Evolutionary conservation across 2,888 invertebrate genomes (phyloP), one percentile per base, ranked within the genome.

Genomic region (Heliconius aoede): DNA sequence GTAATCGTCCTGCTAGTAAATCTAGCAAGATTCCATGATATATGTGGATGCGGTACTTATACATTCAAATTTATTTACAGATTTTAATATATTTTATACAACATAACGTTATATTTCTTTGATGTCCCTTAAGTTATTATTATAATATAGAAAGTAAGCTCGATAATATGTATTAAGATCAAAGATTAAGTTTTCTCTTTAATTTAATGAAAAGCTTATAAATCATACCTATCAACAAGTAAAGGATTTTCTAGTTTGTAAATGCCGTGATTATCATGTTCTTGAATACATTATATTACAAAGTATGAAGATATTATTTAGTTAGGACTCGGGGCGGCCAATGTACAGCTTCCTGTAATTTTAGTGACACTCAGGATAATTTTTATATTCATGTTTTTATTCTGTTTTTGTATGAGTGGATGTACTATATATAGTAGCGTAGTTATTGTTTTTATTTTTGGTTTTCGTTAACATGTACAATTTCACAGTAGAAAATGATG

Each of bases 291-390:
- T 73, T 64, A 26, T 30, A 32, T n/a, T 73, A 71, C 77, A 72
- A 46, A 62, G 61, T 68, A 61, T 15, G 15, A n/a, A 30, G n/a
- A 8, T 32, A 58, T 36, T 1, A 30, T 71, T 32, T 58, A 24
- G 18, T 36, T n/a, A 58, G 24, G 24, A 32, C 76, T 72, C 55
- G 71, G 55, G 64, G 68, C 46, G 32, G 32, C 32, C 21, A 30
- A 69, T 30, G 21, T 55, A n/a, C 28, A 30, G 68, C 46, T 68
- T 68, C 68, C 68, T 69, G 73, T 71, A 76, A 65, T 65, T 76
- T 62, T 67, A 51, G 71, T 67, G 36, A 46, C 26, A 71, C 65
- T 78, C 71, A 36, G 60, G n/a, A 46, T 65, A 61, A 40, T 51
- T 76, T 64, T 71, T 64, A 36, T 67, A 24, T 74, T 62, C n/a